Evolutionary conservation across 2,113 vertebrate genomes (phyloP), one percentile per base, ranked within the genome.

Genomic region (Ceratotherium simum): DNA sequence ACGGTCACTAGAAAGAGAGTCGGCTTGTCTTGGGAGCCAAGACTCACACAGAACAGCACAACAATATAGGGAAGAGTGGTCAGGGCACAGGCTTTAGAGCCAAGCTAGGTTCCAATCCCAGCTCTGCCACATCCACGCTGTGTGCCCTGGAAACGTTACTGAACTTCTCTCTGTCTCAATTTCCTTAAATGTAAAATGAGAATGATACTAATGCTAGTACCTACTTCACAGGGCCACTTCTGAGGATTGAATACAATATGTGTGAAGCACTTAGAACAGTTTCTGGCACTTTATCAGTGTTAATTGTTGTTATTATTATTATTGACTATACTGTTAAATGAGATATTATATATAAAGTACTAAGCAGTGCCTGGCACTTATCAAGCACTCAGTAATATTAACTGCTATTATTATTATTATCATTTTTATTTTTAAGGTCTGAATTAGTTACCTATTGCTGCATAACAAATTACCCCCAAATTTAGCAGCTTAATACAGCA

Each of bases 41-140:
- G 72, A 36, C 7, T 16, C 48, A 0, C 16, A 6, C 56, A n/a
- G n/a, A 70, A 27, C 9, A 27, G 73, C 21, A 16, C n/a, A 48
- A 27, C 10, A 2, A n/a, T 20, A 3, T 1, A 5, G 6, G 18
- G 27, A 16, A 3, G 11, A 27, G 23, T 4, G 84, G 7, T 2
- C 6, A 42, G 20, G 8, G 33, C 51, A 1, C 36, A 14, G 82
- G 69, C 64, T 67, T 27, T 20, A 9, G 23, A 60, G 27, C 18
- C 31, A 29, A 29, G 6, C 46, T 42, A 84, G 33, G 14, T 17
- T 39, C 54, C 39, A 12, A 1, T 9, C 31, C 17, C 54, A 56
- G 36, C 36, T 14, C 95, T 58, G 76, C 58, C 31, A 3, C 78
- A 13, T 42, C 72, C 46, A 5, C 7, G 58, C 64, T 23, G 2